A percentile compares a stretch with the other conserved stretches of the same genome.
phyloP scores from a whole-genome alignment of 2,888 invertebrate species.

The Scelioninae gen. 2 region DNA sequence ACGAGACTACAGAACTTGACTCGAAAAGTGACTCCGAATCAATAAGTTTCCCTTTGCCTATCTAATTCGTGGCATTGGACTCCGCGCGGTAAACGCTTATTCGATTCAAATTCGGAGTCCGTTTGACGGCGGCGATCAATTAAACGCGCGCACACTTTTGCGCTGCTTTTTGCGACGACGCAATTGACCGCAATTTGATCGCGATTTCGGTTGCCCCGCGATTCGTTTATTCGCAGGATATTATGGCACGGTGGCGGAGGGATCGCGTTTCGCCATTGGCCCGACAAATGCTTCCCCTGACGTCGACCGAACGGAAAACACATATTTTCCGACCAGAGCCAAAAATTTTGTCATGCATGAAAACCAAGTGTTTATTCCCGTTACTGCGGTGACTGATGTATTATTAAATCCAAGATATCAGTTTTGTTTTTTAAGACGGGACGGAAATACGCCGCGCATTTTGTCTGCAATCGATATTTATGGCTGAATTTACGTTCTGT shows the following conservation, averaged over 20 bases:
- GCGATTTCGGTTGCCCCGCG: constrained; percentile 18
- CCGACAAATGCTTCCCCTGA: constrained; percentile 37
- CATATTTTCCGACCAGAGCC: constrained; percentile 36
- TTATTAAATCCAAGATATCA: constrained; percentile 43
- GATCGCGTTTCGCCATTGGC: constrained; percentile 14
- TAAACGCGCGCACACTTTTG: background rate
- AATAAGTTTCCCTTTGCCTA: constrained; percentile 56
- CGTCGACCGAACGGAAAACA: constrained; percentile 31
- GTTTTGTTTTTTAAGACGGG: constrained; percentile 28
- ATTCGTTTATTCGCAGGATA: constrained; percentile 21
- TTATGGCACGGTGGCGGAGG: constrained; percentile 5
- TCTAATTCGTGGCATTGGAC: constrained; percentile 49
- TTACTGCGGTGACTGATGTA: constrained; percentile 29
- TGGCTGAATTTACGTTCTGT: constrained; percentile 7
- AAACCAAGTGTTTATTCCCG: constrained; percentile 38
- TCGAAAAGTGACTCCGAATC: constrained; percentile 54
- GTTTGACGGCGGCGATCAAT: constrained; percentile 16
- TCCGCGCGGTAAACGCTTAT: constrained; percentile 31
- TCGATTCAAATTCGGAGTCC: constrained; percentile 9
- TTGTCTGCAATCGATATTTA: constrained; percentile 46
- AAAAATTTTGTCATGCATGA: constrained; percentile 39
- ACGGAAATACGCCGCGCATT: constrained; percentile 23
- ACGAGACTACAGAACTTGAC: constrained; percentile 55
- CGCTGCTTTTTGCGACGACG: background rate
- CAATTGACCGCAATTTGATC: constrained; percentile 33